Percentiles rank a stretch among this genome's conserved stretches.
phyloP scores from a whole-genome alignment of 2,888 invertebrate species.

The Thecocarcelia acutangulata region DNA sequence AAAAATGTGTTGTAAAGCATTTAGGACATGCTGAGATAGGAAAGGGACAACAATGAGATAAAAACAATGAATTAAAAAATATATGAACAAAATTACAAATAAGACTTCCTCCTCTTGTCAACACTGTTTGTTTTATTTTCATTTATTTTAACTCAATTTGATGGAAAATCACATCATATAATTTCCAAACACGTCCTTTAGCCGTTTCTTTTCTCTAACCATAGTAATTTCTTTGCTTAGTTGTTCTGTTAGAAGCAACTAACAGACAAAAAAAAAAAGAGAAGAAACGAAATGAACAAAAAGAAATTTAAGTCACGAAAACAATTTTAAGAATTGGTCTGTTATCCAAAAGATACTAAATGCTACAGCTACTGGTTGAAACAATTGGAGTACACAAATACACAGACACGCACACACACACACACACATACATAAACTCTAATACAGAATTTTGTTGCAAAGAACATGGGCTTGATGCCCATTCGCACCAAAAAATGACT shows the following conservation, averaged over 20 bases:
- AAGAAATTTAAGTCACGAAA: slow-evolving; percentile 82
- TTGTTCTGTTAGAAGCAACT: not conserved
- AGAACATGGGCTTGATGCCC: slow-evolving; percentile 11
- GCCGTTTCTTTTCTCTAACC: slow-evolving; percentile 53
- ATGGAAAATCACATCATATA: slow-evolving; percentile 81
- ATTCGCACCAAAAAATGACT: slow-evolving; percentile 34
- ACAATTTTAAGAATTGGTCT: slow-evolving; percentile 81
- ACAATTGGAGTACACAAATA: slow-evolving; percentile 1
- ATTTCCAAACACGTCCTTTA: slow-evolving; percentile 81
- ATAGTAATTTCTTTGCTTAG: slow-evolving; percentile 41
- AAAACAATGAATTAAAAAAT: slow-evolving; percentile 18
- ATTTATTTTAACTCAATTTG: slow-evolving; percentile 76
- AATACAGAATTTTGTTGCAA: slow-evolving; percentile 29
- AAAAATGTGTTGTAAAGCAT: slow-evolving; percentile 22
- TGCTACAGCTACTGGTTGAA: slow-evolving; percentile 5
- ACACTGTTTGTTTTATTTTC: slow-evolving; percentile 58
- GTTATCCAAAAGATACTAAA: slow-evolving; percentile 65
- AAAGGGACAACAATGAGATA: not conserved
- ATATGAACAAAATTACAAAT: slow-evolving; percentile 41
- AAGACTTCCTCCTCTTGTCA: slow-evolving; percentile 59
- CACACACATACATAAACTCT: not conserved
- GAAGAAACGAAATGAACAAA: slow-evolving; percentile 43
- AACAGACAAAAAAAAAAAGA: not conserved
- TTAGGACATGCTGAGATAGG: slow-evolving; percentile 3
- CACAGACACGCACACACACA: not conserved